Conservation (phyloP, 35 echinoderm and acorn worm genomes). For the Lytechinus pictus region DNA sequence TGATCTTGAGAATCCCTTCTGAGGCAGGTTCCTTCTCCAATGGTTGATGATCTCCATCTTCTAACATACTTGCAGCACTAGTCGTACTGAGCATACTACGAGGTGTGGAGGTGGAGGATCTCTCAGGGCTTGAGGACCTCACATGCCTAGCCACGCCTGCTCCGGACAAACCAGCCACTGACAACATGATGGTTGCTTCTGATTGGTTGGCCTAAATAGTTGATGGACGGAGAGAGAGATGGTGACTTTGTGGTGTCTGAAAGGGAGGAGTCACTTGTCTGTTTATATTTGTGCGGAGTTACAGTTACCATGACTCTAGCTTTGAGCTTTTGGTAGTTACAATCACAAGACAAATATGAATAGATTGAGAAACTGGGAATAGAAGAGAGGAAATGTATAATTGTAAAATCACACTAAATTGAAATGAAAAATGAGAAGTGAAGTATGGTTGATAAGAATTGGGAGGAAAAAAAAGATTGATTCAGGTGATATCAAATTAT, state of each 20-base stretch:
- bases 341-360: too few relatives aligned
- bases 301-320: neutral
- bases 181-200: slow-evolving; percentile 10
- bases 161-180: slow-evolving; percentile 62
- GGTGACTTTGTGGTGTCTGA: neutral
- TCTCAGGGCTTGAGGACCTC: neutral
- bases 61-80: slow-evolving; percentile 29
- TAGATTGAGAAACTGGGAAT: too few relatives aligned
- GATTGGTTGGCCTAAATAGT: neutral
- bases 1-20: slow-evolving; percentile 55
- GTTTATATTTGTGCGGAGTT: neutral
- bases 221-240: neutral
- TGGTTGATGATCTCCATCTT: slow-evolving; percentile 30
- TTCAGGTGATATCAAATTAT: too few relatives aligned
- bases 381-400: too few relatives aligned
- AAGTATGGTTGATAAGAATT: too few relatives aligned
- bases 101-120: slow-evolving; percentile 34
- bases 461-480: too few relatives aligned
- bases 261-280: neutral
- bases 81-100: slow-evolving; percentile 59
- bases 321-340: neutral
- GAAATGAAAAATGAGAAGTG: too few relatives aligned
- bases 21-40: slow-evolving; percentile 34
- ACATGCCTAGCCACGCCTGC: slow-evolving; percentile 53
- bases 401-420: too few relatives aligned